Conservation (phyloP, 2,888 invertebrate species). For the Brenthis ino region DNA sequence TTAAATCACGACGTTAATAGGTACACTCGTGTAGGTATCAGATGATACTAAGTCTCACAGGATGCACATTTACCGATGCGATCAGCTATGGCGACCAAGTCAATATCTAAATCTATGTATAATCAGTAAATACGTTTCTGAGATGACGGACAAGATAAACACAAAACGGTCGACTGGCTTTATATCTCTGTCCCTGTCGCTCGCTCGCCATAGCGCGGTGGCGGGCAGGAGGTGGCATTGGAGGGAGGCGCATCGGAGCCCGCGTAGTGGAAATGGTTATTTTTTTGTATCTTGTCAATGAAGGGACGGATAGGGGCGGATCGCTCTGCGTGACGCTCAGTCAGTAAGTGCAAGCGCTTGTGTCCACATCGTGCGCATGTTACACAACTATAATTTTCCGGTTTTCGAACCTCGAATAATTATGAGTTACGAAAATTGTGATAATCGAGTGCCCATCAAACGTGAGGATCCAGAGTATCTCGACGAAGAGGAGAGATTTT, state of each 20-base stretch:
- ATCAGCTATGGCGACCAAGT: slow-evolving; percentile 66
- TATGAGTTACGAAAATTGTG: slow-evolving; percentile 73
- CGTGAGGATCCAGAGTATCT: slow-evolving; percentile 66
- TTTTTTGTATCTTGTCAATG: slow-evolving; percentile 80
- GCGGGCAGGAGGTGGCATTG: slow-evolving; percentile 60
- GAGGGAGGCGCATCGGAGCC: slow-evolving; percentile 52
- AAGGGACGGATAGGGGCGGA: slow-evolving; percentile 77
- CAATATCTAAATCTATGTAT: slow-evolving; percentile 54
- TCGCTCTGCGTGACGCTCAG: slow-evolving; percentile 59
- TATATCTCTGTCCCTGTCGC: slow-evolving; percentile 59
- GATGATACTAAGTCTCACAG: slow-evolving; percentile 48
- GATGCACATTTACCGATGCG: slow-evolving; percentile 64
- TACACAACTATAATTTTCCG: slow-evolving; percentile 45
- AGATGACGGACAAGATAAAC: slow-evolving; percentile 79
- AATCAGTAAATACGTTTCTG: slow-evolving; percentile 61
- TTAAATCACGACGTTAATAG: not conserved
- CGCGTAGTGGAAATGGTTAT: slow-evolving; percentile 68
- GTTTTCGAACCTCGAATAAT: slow-evolving; percentile 43
- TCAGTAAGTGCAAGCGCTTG: slow-evolving; percentile 59
- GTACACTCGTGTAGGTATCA: not conserved
- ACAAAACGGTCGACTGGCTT: slow-evolving; percentile 59
- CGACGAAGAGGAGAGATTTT: slow-evolving; percentile 71
- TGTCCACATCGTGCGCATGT: slow-evolving; percentile 58
- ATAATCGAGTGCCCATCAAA: slow-evolving; percentile 68
- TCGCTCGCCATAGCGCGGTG: slow-evolving; percentile 43